Conservation (phyloP, 2,888 invertebrate species). For the Hymenopus coronatus region DNA sequence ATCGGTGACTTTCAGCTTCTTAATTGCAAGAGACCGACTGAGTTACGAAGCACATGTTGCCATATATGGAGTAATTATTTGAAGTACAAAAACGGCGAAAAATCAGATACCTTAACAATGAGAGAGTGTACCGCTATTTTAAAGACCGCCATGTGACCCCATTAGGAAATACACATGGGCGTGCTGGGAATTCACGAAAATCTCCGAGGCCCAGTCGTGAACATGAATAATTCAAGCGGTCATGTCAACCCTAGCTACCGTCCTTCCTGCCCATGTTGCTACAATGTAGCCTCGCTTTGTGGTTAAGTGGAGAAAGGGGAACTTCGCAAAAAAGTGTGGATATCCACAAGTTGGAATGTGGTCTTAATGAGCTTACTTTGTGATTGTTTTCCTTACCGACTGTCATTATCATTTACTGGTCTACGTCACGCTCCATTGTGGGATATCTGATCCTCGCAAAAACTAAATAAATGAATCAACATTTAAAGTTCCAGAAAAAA, state of each 20-base stretch:
- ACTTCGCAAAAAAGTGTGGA: background rate
- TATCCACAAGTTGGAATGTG: background rate
- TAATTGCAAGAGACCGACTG: background rate
- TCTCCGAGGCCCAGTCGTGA: background rate
- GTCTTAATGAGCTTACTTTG: too few relatives aligned
- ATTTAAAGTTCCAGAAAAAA: too few relatives aligned
- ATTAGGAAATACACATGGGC: background rate
- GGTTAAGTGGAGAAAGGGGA: background rate
- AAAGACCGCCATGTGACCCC: background rate
- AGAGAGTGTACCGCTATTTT: background rate
- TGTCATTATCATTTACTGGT: too few relatives aligned
- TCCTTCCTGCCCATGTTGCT: background rate
- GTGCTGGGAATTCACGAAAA: background rate
- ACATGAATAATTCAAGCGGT: conserved; percentile 6
- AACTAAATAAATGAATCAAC: too few relatives aligned
- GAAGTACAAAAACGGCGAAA: background rate
- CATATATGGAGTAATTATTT: background rate
- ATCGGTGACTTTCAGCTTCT: too few relatives aligned
- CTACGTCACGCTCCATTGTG: too few relatives aligned
- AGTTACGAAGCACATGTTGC: background rate
- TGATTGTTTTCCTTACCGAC: too few relatives aligned
- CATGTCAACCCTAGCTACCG: background rate
- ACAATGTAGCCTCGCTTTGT: background rate
- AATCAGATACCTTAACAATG: background rate
- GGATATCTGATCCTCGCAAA: too few relatives aligned